Base-by-base conservation (phyloP, 2,888 invertebrate species). In the Tipula vernalis region DNA sequence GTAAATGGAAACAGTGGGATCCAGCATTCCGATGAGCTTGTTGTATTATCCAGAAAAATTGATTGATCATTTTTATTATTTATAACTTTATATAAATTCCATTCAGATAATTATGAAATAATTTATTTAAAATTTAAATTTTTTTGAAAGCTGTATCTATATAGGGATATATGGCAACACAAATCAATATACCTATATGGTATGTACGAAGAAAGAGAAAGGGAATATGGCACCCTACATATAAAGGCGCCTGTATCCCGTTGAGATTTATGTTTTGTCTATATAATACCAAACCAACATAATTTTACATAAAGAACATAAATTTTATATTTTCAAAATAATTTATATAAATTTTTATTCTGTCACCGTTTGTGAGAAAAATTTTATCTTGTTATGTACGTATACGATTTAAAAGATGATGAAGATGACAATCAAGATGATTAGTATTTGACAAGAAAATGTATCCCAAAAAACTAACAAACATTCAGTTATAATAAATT, bases 291-390 rank as follows among this genome's bases (percentile, higher is more conserved):
- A 71, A 71, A 71, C 71, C 71, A 71, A 71, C 71, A 71, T 71
- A 71, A 71, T 71, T 71, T 28, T 71, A 71, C 71, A 28, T 28
- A 71, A 71, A 28, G 10, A 71, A 71, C 71, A 28, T 28, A 71
- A 28, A 71, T 71, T 71, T 71, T 71, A 71, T 71, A 10, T 28
- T 71, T 71, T 71, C 28, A 10, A 71, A 71, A 71, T 28, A 71
- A 71, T 71, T 71, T 71, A 71, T 71, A 71, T 28, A 71, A 10
- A 71, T 71, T 71, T 71, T 71, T 71, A 71, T 71, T 71, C 28
- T 71, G 71, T 71, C 71, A 71, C 71, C 71, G 71, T 71, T 71
- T 71, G 71, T 71, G 71, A 71, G 71, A 71, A 71, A 71, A 71
- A 71, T 71, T 57, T 57, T 28, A 51, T 18, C 51, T 51, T 15